phyloP scores from a whole-genome alignment of 1,140 invertebrate species.

The Magallana gigas region DNA sequence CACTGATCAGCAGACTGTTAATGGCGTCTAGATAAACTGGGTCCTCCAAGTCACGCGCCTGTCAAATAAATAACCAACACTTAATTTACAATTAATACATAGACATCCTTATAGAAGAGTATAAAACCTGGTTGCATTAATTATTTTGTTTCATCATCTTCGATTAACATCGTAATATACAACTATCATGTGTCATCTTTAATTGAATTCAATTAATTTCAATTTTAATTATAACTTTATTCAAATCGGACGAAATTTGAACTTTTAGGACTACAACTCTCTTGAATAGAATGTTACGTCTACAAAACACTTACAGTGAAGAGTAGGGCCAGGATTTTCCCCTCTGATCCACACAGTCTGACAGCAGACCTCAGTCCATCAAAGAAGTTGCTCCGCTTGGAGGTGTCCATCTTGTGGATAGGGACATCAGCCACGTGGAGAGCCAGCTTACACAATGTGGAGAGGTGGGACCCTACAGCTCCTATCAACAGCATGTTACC shows the following conservation, averaged over 20 bases:
- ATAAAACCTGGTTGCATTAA: too few relatives aligned
- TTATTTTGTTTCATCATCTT: too few relatives aligned
- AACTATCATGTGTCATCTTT: too few relatives aligned
- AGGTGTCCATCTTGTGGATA: constrained; percentile 74
- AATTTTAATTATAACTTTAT: too few relatives aligned
- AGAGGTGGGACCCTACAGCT: constrained; percentile 76
- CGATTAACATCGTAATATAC: too few relatives aligned
- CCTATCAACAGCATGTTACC: constrained; percentile 78
- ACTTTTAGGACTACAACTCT: too few relatives aligned
- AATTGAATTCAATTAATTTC: too few relatives aligned
- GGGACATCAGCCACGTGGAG: constrained; percentile 77
- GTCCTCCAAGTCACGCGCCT: constrained; percentile 76
- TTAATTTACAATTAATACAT: too few relatives aligned
- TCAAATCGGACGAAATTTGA: too few relatives aligned
- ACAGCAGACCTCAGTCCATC: constrained; percentile 78
- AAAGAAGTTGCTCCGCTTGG: constrained; percentile 77
- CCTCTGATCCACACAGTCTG: constrained; percentile 76
- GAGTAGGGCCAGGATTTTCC: constrained; percentile 75
- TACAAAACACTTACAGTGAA: constrained; percentile 72
- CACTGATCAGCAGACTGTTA: constrained; percentile 77
- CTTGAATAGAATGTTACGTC: too few relatives aligned
- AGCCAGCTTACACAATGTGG: constrained; percentile 76
- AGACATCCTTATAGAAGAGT: too few relatives aligned
- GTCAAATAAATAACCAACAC: background rate
- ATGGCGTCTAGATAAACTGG: constrained; percentile 77